Evolutionary conservation across 2,113 vertebrate species (phyloP).

Genomic region (Gymnobelideus leadbeateri): DNA sequence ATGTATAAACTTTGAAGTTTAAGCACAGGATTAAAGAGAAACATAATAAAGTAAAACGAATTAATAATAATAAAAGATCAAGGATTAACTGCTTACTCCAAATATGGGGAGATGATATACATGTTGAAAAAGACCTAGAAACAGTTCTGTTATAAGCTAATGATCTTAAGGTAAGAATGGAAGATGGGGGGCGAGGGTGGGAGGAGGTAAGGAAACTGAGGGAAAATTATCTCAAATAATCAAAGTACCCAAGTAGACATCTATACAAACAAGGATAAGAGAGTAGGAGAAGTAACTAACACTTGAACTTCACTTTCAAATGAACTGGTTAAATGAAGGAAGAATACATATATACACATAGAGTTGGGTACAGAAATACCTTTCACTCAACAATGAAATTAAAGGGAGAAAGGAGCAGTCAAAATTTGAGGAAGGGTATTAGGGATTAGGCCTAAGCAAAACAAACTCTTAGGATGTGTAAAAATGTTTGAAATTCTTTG

Average conservation of each 20-base stretch:
- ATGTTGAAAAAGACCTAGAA: background rate
- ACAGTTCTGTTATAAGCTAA: background rate
- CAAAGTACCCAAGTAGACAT: background rate
- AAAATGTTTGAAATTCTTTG: background rate
- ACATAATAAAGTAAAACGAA: background rate
- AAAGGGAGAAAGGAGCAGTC: background rate
- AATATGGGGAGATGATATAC: background rate
- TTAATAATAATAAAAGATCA: background rate
- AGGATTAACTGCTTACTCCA: background rate
- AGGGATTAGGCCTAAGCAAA: background rate
- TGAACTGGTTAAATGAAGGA: background rate
- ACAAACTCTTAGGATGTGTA: background rate
- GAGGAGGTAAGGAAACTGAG: fast-evolving
- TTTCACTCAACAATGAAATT: background rate
- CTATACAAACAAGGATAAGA: background rate
- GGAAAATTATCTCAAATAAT: background rate
- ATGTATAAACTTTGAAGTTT: background rate
- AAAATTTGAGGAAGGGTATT: background rate
- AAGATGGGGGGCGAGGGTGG: fast-evolving
- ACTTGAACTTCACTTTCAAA: background rate
- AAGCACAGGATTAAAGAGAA: background rate
- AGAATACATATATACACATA: background rate
- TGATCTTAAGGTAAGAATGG: background rate
- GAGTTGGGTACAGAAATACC: background rate
- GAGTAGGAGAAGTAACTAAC: background rate